Evolutionary conservation across 2,888 invertebrate genomes (phyloP).

Genomic region (Zygogramma bicolorata): DNA sequence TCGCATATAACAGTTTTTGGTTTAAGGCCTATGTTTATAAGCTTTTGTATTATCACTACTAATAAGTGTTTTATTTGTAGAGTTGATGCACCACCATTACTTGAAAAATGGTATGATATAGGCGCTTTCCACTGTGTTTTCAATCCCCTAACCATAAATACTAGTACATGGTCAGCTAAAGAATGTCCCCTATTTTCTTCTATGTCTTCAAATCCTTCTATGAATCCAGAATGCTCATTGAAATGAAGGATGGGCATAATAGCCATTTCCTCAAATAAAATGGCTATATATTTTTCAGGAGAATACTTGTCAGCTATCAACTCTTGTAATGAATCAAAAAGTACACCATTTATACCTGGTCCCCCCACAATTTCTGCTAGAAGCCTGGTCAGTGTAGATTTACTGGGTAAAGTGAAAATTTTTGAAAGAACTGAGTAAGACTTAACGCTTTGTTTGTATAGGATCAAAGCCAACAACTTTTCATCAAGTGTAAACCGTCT

Average conservation of each 20-base stretch:
- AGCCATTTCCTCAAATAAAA: no score
- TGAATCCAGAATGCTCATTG: background rate
- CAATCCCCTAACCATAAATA: no score
- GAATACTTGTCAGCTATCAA: conserved; percentile 2
- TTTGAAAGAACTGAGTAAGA: conserved; percentile 5
- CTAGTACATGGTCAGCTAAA: no score
- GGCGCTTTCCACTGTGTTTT: conserved; percentile 18
- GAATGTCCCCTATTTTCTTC: no score
- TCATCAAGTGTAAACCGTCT: conserved; percentile 1
- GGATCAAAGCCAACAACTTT: no score
- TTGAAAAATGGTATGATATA: conserved; percentile 23
- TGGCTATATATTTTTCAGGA: conserved; percentile 7
- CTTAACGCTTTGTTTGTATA: no score
- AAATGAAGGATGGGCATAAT: background rate
- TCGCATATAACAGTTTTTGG: conserved; percentile 37
- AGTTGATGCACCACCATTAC: conserved; percentile 32
- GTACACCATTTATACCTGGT: conserved; percentile 7
- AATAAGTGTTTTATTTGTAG: conserved; percentile 24
- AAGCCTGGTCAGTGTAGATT: conserved; percentile 9
- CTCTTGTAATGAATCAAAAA: conserved; percentile 1
- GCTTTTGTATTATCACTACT: conserved; percentile 10
- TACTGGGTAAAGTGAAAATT: conserved; percentile 11
- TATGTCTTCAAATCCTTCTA: no score
- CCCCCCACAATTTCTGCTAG: conserved; percentile 8
- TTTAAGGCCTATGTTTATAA: conserved; percentile 34